phyloP scores from a whole-genome alignment of 2,888 invertebrate species.

The Phlogophora meticulosa region DNA sequence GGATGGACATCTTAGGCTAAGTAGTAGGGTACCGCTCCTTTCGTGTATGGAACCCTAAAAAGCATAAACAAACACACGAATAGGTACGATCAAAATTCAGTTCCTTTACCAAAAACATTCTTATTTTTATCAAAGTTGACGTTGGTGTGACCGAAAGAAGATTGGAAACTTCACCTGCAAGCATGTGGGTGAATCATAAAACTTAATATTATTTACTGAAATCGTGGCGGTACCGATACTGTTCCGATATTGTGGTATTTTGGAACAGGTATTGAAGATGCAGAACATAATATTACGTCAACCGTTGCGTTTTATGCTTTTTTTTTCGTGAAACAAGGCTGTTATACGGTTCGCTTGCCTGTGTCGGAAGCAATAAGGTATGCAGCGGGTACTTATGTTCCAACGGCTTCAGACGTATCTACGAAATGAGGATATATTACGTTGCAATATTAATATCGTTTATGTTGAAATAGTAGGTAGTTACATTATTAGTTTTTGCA shows the following conservation, averaged over 20 bases:
- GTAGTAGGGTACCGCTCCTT: too few species aligned
- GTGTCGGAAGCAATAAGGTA: constrained; percentile 8
- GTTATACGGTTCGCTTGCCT: constrained; percentile 17
- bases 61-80: not conserved
- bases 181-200: constrained; percentile 69
- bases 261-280: constrained; percentile 39
- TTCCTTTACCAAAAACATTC: constrained; percentile 21
- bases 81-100: constrained; percentile 5
- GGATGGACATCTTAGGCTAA: too few species aligned
- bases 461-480: not conserved
- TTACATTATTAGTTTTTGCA: not conserved
- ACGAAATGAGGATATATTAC: not conserved
- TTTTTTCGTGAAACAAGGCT: constrained; percentile 18
- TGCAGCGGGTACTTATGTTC: not conserved
- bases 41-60: too few species aligned
- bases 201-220: constrained; percentile 68
- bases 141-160: constrained; percentile 44
- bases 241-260: constrained; percentile 35
- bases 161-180: constrained; percentile 52
- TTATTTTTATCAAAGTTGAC: constrained; percentile 48
- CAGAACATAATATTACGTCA: constrained; percentile 35
- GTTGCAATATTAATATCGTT: constrained; percentile 6
- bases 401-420: constrained; percentile 3
- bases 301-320: constrained; percentile 28
- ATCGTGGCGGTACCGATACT: constrained; percentile 51